A percentile compares a stretch with the other conserved stretches of the same genome.
phyloP scores from a whole-genome alignment of 2,113 vertebrate species.

The Nibea coibor region DNA sequence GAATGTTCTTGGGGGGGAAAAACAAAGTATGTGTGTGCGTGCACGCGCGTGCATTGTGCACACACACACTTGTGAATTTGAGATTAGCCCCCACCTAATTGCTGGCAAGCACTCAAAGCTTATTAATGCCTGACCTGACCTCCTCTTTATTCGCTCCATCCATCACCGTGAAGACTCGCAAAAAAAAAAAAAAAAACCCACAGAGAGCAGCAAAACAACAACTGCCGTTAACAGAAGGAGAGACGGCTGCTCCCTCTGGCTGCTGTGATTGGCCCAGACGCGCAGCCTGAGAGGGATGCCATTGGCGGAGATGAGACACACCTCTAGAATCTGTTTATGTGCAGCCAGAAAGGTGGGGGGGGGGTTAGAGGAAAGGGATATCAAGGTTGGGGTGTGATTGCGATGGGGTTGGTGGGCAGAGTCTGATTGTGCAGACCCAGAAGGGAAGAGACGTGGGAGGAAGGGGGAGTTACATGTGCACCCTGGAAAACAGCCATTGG shows the following conservation, averaged over 20 bases:
- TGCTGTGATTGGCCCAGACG: conserved; percentile 65
- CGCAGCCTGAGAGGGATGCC: conserved; percentile 30
- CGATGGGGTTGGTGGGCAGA: conserved; percentile 16
- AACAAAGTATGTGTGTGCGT: conserved; percentile 28
- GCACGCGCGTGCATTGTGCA: neutral
- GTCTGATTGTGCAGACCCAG: conserved; percentile 44
- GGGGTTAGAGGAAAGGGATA: conserved; percentile 41
- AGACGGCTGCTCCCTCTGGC: conserved; percentile 48
- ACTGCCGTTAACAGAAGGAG: conserved; percentile 76
- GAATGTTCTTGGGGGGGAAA: conserved; percentile 37
- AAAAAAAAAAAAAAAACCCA: conserved; percentile 53
- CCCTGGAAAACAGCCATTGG: conserved; percentile 62
- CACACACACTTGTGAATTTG: conserved; percentile 43
- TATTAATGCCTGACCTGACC: conserved; percentile 77
- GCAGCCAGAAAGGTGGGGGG: conserved; percentile 47
- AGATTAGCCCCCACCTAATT: conserved; percentile 69
- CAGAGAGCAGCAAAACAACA: conserved; percentile 81
- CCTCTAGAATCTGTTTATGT: conserved; percentile 89
- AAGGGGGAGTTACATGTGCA: conserved; percentile 33
- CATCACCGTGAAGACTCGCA: conserved; percentile 74
- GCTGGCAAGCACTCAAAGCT: conserved; percentile 61
- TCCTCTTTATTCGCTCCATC: conserved; percentile 79
- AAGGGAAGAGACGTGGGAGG: conserved; percentile 47
- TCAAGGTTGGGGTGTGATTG: conserved; percentile 39
- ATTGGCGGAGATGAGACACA: conserved; percentile 87